Evolutionary conservation across 2,797 vertebrate species (phyloP).

Genomic region (Onychomys torridus): DNA sequence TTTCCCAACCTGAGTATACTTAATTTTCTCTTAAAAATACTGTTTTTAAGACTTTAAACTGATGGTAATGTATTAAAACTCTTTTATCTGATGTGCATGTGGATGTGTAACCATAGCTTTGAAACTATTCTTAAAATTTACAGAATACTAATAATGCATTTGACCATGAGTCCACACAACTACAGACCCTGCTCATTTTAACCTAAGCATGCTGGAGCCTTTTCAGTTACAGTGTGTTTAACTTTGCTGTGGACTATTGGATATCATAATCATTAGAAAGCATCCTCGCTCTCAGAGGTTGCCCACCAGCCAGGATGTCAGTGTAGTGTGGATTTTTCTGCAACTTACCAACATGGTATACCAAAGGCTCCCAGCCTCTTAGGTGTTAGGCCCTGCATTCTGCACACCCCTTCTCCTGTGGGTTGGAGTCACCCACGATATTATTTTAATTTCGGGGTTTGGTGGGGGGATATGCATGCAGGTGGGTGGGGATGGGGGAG

Average conservation of each 20-base stretch:
- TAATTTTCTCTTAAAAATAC: not conserved
- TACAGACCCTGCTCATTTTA: not conserved
- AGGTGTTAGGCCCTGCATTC: constrained; percentile 22
- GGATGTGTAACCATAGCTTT: not conserved
- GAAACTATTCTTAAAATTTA: not conserved
- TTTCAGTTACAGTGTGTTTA: not conserved
- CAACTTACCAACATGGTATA: not conserved
- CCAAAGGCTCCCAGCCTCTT: not conserved
- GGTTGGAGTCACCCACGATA: constrained; percentile 30
- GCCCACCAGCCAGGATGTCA: not conserved
- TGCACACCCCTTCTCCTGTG: constrained; percentile 11
- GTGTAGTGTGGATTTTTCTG: not conserved
- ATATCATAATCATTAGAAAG: not conserved
- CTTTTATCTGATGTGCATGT: not conserved
- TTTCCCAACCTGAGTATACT: not conserved
- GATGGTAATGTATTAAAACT: not conserved
- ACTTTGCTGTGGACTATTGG: not conserved
- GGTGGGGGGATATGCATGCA: not conserved
- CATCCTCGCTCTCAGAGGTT: not conserved
- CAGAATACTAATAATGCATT: not conserved
- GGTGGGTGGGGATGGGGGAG: not conserved
- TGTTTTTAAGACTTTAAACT: not conserved
- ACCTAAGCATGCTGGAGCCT: not conserved
- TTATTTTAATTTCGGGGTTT: constrained; percentile 51
- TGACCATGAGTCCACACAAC: not conserved